phyloP scores from a whole-genome alignment of 2,113 vertebrate genomes.

The Gnathonemus longibarbis region DNA sequence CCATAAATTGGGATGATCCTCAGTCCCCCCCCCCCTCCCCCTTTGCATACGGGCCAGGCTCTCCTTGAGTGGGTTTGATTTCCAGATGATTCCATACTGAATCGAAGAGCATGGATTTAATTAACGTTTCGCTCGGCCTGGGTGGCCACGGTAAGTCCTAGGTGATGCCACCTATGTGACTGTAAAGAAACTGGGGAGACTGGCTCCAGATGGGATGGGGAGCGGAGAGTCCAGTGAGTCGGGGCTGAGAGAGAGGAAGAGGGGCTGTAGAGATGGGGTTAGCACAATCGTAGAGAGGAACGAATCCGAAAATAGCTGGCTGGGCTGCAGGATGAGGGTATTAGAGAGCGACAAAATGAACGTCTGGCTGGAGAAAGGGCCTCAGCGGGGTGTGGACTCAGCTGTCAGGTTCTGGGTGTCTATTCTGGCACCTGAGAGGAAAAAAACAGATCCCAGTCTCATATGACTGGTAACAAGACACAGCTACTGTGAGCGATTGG shows the following conservation, averaged over 20 bases:
- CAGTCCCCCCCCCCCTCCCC: not conserved
- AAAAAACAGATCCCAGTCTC: not conserved
- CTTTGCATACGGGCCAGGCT: constrained; percentile 3
- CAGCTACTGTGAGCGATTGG: not conserved
- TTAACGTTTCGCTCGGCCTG: not conserved
- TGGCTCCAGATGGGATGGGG: not conserved
- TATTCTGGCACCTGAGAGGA: not conserved
- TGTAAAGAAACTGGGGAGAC: not conserved
- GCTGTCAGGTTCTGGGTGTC: not conserved
- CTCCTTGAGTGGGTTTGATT: constrained; percentile 1
- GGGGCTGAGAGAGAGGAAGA: not conserved
- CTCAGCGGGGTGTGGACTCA: not conserved
- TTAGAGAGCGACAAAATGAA: not conserved
- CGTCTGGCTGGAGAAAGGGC: not conserved
- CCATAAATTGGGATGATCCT: constrained; percentile 22
- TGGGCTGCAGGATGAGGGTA: not conserved
- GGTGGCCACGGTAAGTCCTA: constrained; percentile 19
- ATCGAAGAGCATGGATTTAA: constrained; percentile 1
- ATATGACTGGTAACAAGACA: not conserved
- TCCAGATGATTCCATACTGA: not conserved
- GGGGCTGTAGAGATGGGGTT: not conserved
- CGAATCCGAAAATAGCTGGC: not conserved
- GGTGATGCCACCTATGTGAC: constrained; percentile 36
- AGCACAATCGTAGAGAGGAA: not conserved
- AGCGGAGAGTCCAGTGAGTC: not conserved